Evolutionary conservation across 2,888 invertebrate genomes (phyloP).

Genomic region (Oegoconia quadripuncta): DNA sequence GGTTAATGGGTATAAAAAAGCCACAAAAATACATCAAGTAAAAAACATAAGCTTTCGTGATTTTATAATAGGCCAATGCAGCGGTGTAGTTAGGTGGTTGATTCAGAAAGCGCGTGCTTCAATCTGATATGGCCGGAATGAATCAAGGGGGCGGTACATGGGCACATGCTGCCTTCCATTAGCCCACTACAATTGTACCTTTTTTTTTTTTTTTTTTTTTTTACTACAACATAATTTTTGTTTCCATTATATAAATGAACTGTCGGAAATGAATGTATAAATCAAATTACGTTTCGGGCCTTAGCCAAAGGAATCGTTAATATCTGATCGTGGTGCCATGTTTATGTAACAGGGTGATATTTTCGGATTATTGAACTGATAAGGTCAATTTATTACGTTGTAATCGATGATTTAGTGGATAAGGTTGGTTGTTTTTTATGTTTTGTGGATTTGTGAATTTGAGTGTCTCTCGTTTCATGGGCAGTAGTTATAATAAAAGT

Average conservation of each 20-base stretch:
- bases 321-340: slow-evolving; percentile 24
- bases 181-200: slow-evolving; percentile 37
- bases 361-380: slow-evolving; percentile 7
- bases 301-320: slow-evolving; percentile 37
- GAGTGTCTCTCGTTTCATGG: too few relatives aligned
- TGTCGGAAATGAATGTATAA: slow-evolving; percentile 55
- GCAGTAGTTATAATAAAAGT: too few relatives aligned
- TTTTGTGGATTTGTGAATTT: too few relatives aligned
- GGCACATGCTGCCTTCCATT: slow-evolving; percentile 38
- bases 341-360: slow-evolving; percentile 27
- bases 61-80: slow-evolving; percentile 35
- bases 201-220: too few relatives aligned
- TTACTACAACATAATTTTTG: slow-evolving; percentile 57
- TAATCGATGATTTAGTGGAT: not conserved
- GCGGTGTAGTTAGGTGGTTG: slow-evolving; percentile 30
- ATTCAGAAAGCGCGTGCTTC: slow-evolving; percentile 58
- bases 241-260: slow-evolving; percentile 51
- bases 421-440: not conserved
- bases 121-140: slow-evolving; percentile 49
- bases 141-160: slow-evolving; percentile 33
- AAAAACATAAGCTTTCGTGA: slow-evolving; percentile 31
- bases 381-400: not conserved
- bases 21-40: slow-evolving; percentile 26
- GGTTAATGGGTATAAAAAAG: slow-evolving; percentile 6
- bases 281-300: slow-evolving; percentile 43